These are phyloP conservation scores for Adelges cooleyi DNA, from an alignment of 1,140 invertebrate species.

Conservation along the genomic window DNA sequence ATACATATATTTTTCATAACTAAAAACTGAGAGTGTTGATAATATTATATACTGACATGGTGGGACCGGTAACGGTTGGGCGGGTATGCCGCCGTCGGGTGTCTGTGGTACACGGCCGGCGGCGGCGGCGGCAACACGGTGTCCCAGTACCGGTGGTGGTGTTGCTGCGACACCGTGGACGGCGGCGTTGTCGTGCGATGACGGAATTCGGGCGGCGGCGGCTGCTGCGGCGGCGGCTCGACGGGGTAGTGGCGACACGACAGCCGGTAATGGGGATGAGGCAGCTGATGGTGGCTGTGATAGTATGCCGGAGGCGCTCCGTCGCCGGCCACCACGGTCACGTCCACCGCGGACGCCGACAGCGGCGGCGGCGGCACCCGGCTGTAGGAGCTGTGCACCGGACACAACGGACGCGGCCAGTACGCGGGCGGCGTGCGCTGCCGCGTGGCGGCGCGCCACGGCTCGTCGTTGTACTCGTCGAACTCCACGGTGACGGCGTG, in stretches of 20 bases:
- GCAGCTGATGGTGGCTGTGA: not conserved
- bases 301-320: constrained; percentile 27
- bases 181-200: constrained; percentile 8
- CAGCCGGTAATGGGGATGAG: not conserved
- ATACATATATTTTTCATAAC: no score
- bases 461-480: constrained; percentile 25
- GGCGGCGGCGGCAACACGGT: constrained; percentile 13
- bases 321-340: constrained; percentile 31
- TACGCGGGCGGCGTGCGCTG: constrained; percentile 12
- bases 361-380: constrained; percentile 15
- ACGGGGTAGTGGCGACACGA: not conserved
- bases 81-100: not conserved
- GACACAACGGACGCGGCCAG: constrained; percentile 23
- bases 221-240: not conserved
- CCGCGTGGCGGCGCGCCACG: constrained; percentile 21
- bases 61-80: constrained; percentile 14
- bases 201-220: constrained; percentile 4
- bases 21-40: no score
- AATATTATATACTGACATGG: constrained; percentile 4
- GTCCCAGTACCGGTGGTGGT: constrained; percentile 18
- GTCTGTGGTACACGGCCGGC: constrained; percentile 10
- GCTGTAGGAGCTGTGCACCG: constrained; percentile 22
- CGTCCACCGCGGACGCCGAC: constrained; percentile 23
- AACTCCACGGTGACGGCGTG: constrained; percentile 16
- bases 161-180: not conserved